phyloP scores from a whole-genome alignment of 2,113 vertebrate species.

The Microtus montanus region DNA sequence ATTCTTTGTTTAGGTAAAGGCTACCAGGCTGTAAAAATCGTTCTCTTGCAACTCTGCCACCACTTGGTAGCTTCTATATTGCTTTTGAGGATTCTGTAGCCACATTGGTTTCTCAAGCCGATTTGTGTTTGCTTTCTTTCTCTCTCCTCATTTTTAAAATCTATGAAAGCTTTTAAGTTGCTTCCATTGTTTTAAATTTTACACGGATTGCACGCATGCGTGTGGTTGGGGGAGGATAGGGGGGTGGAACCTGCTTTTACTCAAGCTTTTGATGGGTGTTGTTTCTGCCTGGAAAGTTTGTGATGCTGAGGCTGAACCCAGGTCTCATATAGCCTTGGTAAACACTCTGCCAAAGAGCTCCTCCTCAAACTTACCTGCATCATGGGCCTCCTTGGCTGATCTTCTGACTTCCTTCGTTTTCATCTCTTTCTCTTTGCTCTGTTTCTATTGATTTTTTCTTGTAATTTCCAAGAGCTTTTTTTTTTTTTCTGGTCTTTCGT shows the following conservation, averaged over 20 bases:
- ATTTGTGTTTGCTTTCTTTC: neutral
- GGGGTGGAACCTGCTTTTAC: neutral
- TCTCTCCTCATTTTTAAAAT: neutral
- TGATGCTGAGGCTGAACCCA: neutral
- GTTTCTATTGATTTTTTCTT: neutral
- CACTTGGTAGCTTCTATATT: neutral
- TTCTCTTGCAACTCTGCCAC: neutral
- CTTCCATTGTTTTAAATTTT: slow-evolving; percentile 36
- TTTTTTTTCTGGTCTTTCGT: neutral
- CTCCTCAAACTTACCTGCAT: slow-evolving; percentile 4
- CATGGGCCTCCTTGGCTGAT: slow-evolving; percentile 6
- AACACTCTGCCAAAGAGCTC: neutral
- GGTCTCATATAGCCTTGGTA: neutral
- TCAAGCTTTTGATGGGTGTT: neutral
- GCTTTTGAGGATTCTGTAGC: slow-evolving; percentile 39
- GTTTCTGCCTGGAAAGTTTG: slow-evolving; percentile 18
- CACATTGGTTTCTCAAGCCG: neutral
- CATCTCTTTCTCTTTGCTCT: neutral
- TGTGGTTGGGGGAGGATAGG: neutral
- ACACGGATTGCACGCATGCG: neutral
- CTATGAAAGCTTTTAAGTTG: slow-evolving; percentile 8
- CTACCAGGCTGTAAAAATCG: neutral
- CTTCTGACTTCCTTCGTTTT: slow-evolving; percentile 15
- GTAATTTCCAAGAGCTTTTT: slow-evolving; percentile 44
- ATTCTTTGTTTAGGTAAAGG: slow-evolving; percentile 26